Evolutionary conservation across 1,140 invertebrate species (phyloP), one percentile per base, ranked within the genome.

Genomic region (Drosophila nasuta): DNA sequence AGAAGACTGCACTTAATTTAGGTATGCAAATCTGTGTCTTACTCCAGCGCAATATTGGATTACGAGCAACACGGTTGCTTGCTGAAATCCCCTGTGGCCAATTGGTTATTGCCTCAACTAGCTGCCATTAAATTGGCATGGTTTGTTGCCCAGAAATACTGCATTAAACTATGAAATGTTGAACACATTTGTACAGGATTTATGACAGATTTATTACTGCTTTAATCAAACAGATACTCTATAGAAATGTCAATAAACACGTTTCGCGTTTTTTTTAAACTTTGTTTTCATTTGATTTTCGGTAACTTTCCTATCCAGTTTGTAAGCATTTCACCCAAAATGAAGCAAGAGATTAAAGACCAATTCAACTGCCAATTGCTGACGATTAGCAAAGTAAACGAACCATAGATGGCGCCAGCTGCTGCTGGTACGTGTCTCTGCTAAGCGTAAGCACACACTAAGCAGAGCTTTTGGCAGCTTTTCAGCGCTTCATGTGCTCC

Each of bases 11-110:
- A 7, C 48, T 33, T 60, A 35, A 33, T 41, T 46, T 17, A 25
- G 13, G 59, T 86, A 87, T 82, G 82, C 79, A 79, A 74, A 87
- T 77, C 64, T 28, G 38, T 43, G 11, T 6, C 7, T 38, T 15
- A 30, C 33, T 41, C 49, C 70, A 28, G 33, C 48, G 66, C 33
- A 56, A 70, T 48, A 46, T 62, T 41, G 17, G 57, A 41, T 85
- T 81, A 63, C 64, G 17, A 56, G 15, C 52, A 35, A 8, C 8
- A 15, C 52, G 3, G 20, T 38, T 54, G 13, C 13, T 33, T 38
- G 56, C 13, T 35, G 46, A 33, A 69, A 43, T 46, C 38, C 38
- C 49, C 64, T 58, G 58, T 30, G 8, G 20, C 17, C 38, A 65
- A 65, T 45, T 56, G 25, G 33, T 25, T 65, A 46, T 65, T 54